A percentile compares a stretch with the other conserved stretches of the same genome.
Conservation (phyloP, 2,113 vertebrate genomes). For the Cynocephalus volans region DNA sequence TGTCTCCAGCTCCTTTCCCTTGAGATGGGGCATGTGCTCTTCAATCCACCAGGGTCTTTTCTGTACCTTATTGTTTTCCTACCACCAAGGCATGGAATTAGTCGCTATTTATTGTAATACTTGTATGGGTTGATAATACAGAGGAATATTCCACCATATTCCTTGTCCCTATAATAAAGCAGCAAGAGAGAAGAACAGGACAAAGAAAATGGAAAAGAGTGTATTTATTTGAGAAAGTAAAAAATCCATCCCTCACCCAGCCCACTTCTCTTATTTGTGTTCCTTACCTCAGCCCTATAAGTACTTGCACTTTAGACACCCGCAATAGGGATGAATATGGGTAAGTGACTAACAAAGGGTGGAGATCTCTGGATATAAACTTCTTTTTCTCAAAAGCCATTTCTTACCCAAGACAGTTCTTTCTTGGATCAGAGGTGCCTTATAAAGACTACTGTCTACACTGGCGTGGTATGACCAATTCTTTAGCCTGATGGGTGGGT, state of each 20-base stretch:
- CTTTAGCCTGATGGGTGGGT: fast-evolving
- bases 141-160: neutral
- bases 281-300: neutral
- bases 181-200: neutral
- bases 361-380: neutral
- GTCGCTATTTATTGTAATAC: neutral
- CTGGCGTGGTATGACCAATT: fast-evolving
- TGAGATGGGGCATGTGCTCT: neutral
- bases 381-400: neutral
- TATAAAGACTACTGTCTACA: no score
- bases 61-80: neutral
- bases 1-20: neutral
- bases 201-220: neutral
- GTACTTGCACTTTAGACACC: neutral
- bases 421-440: neutral
- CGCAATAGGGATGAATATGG: no score
- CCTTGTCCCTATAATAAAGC: neutral
- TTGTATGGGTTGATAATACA: neutral
- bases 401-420: neutral
- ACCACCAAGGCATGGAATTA: neutral
- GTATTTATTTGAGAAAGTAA: neutral
- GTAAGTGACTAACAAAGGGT: neutral
- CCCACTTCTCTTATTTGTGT: neutral
- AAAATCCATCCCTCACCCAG: neutral
- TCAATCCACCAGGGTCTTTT: neutral